Percentiles rank a stretch among this genome's conserved stretches.
Evolutionary conservation across 2,888 invertebrate genomes (phyloP).

Genomic region (Tanaodytes sp.): DNA sequence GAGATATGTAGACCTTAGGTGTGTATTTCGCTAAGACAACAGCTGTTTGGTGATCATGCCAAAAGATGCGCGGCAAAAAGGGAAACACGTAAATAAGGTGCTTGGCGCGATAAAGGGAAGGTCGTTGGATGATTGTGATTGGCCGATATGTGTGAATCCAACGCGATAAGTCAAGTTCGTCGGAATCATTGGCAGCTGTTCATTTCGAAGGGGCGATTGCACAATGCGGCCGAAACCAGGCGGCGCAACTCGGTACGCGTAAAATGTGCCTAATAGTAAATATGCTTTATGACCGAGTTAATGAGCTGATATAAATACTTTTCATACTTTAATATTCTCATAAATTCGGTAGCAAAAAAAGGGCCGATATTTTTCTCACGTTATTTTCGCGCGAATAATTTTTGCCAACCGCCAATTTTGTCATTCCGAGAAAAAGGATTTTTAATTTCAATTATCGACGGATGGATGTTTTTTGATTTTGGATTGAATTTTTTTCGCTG

Average conservation of each 20-base stretch:
- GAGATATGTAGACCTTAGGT: neutral
- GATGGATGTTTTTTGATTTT: too few species aligned
- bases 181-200: slow-evolving; percentile 39
- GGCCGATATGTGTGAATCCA: neutral
- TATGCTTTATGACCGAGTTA: slow-evolving; percentile 48
- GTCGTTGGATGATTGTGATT: slow-evolving; percentile 5
- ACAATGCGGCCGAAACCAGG: slow-evolving; percentile 29
- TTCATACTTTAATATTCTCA: slow-evolving; percentile 52
- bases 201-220: slow-evolving; percentile 16
- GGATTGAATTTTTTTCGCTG: too few species aligned
- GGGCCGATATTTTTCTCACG: slow-evolving; percentile 39
- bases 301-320: slow-evolving; percentile 50
- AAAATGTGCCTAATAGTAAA: slow-evolving; percentile 41
- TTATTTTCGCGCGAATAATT: slow-evolving; percentile 24
- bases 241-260: slow-evolving; percentile 33
- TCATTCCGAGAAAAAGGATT: too few species aligned
- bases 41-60: slow-evolving; percentile 15
- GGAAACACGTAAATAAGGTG: neutral
- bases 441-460: too few species aligned
- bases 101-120: neutral
- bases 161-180: slow-evolving; percentile 22
- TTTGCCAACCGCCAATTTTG: slow-evolving; percentile 20
- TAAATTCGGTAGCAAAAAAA: slow-evolving; percentile 27
- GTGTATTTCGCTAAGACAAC: slow-evolving; percentile 8
- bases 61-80: neutral